A percentile compares a stretch with the other conserved stretches of the same genome.
Conservation (phyloP, 2,888 invertebrate species). For the Apodemia zela region DNA sequence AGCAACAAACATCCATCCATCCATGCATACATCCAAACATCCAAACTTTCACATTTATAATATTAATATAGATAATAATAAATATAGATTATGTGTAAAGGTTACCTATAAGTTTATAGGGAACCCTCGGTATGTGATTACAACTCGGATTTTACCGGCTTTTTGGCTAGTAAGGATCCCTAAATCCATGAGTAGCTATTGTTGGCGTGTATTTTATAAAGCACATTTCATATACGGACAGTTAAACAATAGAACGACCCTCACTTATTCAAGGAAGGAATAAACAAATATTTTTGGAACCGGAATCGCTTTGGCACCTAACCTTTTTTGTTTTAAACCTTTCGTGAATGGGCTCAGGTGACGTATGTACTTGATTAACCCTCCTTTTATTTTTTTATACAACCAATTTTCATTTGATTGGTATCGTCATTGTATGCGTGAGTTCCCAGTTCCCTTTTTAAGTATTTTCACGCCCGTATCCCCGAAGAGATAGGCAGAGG, state of each 20-base stretch:
- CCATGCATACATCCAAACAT: too few relatives aligned
- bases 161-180: not conserved
- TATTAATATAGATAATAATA: too few relatives aligned
- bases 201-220: not conserved
- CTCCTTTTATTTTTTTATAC: not conserved
- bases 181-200: not conserved
- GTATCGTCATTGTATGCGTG: not conserved
- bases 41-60: too few relatives aligned
- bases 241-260: slow-evolving; percentile 7
- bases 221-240: slow-evolving; percentile 12
- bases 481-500: too few relatives aligned
- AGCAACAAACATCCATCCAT: too few relatives aligned
- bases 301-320: not conserved
- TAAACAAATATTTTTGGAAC: slow-evolving; percentile 7
- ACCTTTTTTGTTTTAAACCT: not conserved
- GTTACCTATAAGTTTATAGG: too few relatives aligned
- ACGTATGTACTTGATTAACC: not conserved
- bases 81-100: too few relatives aligned
- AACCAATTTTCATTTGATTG: not conserved
- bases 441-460: too few relatives aligned
- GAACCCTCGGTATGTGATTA: too few relatives aligned
- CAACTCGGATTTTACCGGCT: too few relatives aligned
- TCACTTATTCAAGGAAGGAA: slow-evolving; percentile 1
- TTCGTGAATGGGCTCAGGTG: not conserved
- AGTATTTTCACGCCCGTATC: too few relatives aligned